phyloP scores from a whole-genome alignment of 2,797 vertebrate genomes.

The Danio kyathit region DNA sequence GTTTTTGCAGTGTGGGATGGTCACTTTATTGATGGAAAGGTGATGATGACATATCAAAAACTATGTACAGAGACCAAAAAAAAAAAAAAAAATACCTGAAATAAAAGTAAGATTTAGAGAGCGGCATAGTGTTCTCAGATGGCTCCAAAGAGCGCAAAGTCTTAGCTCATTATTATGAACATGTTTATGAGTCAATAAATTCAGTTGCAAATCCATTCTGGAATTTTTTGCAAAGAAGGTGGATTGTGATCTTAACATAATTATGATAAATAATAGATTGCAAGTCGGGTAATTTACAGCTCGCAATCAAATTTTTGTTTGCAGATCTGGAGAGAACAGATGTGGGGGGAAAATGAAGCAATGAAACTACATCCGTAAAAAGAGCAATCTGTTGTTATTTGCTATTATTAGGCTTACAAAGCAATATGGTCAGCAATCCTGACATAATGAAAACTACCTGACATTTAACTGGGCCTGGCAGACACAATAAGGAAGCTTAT shows the following conservation, averaged over 20 bases:
- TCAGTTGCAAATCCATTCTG: background rate
- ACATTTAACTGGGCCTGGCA: slow-evolving; percentile 54
- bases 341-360: slow-evolving; percentile 43
- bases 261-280: slow-evolving; percentile 18
- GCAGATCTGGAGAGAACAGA: slow-evolving; percentile 44
- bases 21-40: background rate
- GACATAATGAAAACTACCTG: slow-evolving; percentile 53
- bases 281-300: slow-evolving; percentile 19
- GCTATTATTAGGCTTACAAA: slow-evolving; percentile 53
- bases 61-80: background rate
- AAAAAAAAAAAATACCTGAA: background rate
- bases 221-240: slow-evolving; percentile 14
- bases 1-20: background rate
- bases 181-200: slow-evolving; percentile 36
- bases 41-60: background rate
- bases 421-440: slow-evolving; percentile 54
- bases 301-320: slow-evolving; percentile 35
- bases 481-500: slow-evolving; percentile 51
- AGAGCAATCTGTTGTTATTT: slow-evolving; percentile 55
- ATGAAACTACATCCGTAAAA: slow-evolving; percentile 46
- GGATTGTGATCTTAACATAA: slow-evolving; percentile 9
- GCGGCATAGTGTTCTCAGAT: slow-evolving; percentile 11
- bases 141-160: slow-evolving; percentile 6
- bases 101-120: background rate
- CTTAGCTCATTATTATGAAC: slow-evolving; percentile 12